phyloP scores from a whole-genome alignment of 2,797 vertebrate genomes.

The Schizopygopsis malacanthus region DNA sequence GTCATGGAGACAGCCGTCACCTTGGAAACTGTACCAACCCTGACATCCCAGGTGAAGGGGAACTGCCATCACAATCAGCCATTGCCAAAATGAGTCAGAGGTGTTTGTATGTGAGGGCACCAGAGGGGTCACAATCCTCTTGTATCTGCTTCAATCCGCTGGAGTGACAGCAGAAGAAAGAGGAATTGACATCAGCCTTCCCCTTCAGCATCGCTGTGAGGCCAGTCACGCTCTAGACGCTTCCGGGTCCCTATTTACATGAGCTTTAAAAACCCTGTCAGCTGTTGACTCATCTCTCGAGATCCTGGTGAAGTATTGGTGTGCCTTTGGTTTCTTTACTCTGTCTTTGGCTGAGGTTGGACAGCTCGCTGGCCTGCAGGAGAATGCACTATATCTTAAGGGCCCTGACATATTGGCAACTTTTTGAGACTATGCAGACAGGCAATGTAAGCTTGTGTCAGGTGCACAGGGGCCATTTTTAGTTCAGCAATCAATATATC shows the following conservation, averaged over 20 bases:
- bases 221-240: background rate
- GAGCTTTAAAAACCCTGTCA: conserved; percentile 38
- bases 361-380: background rate
- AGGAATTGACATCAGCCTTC: conserved; percentile 38
- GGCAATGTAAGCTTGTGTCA: background rate
- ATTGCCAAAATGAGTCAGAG: conserved; percentile 31
- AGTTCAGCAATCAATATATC: conserved; percentile 1
- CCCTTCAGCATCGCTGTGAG: conserved; percentile 22
- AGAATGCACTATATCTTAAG: background rate
- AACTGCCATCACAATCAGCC: conserved; percentile 19
- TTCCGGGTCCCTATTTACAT: conserved; percentile 21
- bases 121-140: conserved; percentile 40
- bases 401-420: conserved; percentile 9
- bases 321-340: conserved; percentile 1
- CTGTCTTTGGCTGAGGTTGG: conserved; percentile 13
- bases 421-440: conserved; percentile 15
- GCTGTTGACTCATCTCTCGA: conserved; percentile 29
- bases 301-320: conserved; percentile 25
- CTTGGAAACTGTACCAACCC: conserved; percentile 36
- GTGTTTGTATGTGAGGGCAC: conserved; percentile 33
- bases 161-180: conserved; percentile 39
- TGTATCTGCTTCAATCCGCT: conserved; percentile 4
- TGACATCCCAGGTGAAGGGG: conserved; percentile 37
- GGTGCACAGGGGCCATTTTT: background rate
- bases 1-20: conserved; percentile 15